These are phyloP conservation scores for Gastracanthus pulcherrimus DNA, from an alignment of 2,888 invertebrate species.

Conservation along the genomic window DNA sequence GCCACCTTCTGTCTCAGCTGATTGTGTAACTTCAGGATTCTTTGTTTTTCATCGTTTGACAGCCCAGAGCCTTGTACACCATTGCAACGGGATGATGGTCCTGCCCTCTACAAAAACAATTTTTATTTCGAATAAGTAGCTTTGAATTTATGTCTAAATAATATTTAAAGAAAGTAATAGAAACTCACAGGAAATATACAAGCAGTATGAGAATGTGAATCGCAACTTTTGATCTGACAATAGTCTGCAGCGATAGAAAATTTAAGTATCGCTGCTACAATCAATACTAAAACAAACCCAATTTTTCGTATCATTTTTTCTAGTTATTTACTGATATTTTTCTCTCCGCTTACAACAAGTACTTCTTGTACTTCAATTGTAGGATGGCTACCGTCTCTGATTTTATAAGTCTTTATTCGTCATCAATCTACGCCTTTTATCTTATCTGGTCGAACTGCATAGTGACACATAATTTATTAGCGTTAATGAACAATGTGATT, in stretches of 20 bases:
- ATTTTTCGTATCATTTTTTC: not conserved
- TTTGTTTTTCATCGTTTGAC: conserved; percentile 34
- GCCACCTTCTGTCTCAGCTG: conserved; percentile 59
- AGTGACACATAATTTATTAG: not conserved
- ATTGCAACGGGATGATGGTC: not conserved
- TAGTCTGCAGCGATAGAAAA: not conserved
- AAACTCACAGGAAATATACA: not conserved
- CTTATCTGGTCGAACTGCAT: not conserved
- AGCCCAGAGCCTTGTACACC: not conserved
- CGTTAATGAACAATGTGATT: not conserved
- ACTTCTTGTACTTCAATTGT: not conserved
- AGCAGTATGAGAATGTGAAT: not conserved
- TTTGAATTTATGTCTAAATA: too few species aligned
- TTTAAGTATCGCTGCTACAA: not conserved
- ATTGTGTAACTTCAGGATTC: conserved; percentile 60
- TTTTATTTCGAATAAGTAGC: not conserved
- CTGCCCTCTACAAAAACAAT: not conserved
- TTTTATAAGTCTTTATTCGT: not conserved
- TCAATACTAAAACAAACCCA: not conserved
- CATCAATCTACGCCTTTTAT: not conserved
- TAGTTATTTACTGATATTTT: not conserved
- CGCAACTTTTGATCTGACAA: not conserved
- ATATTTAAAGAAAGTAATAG: not conserved
- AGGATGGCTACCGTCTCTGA: not conserved
- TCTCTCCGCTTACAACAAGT: not conserved